Evolutionary conservation across 2,888 invertebrate genomes (phyloP), one percentile per base, ranked within the genome.

Genomic region (Apantesis nais): DNA sequence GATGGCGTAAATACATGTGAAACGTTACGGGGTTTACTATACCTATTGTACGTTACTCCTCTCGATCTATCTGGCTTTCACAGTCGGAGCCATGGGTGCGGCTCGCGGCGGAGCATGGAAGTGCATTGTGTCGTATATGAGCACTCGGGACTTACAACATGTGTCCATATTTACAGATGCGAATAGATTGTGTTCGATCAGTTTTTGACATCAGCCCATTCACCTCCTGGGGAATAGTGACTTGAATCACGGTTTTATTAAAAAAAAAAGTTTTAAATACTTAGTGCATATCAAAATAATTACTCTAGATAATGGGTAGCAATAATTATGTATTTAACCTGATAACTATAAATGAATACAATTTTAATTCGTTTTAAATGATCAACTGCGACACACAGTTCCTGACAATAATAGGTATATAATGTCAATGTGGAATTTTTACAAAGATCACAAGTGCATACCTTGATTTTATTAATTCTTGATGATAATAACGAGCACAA

Each of bases 1-100:
- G n/a, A 52, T 55, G 65, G 65, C 25, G 65, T 52, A 52, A 55
- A 29, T 58, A 58, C 58, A 29, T 66, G 65, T 16, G 37, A 55
- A 25, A 37, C 37, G 65, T 55, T 66, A 25, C 31, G 44, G 29
- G 63, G 44, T 63, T 44, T 22, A 16, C 31, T 11, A 63, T 29
- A 44, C 63, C 44, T 63, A 44, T 31, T 63, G 22, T 44, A 22
- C 29, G 44, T 63, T 22, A 22, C 22, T 63, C 41, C 29, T 63
- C 41, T 44, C 44, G 7, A 31, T 63, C 44, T 63, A 39, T 29
- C 63, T 31, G 29, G 22, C 44, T 29, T 44, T 44, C 44, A 44
- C 44, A 22, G 22, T 12, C 63, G 63, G 31, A 44, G 63, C 12
- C 29, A 29, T 22, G 44, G 63, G 44, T 63, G 63, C 63, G 63